phyloP scores from a whole-genome alignment of 2,888 invertebrate species.

The Dugesia japonica region DNA sequence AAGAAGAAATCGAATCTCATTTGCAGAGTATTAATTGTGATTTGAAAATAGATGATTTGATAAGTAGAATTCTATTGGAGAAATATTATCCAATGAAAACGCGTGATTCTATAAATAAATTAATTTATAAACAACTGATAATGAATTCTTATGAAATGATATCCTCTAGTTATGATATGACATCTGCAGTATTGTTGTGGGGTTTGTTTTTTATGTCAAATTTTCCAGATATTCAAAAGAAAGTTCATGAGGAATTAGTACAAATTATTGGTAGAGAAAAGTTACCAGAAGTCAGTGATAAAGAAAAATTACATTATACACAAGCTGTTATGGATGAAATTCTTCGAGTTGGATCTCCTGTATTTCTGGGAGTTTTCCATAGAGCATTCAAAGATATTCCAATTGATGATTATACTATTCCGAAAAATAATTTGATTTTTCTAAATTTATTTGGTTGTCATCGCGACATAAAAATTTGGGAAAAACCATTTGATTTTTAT shows the following conservation, averaged over 20 bases:
- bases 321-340: conserved; percentile 38
- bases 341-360: conserved; percentile 42
- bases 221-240: conserved; percentile 31
- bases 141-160: conserved; percentile 35
- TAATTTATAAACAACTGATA: conserved; percentile 33
- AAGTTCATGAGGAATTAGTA: conserved; percentile 34
- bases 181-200: conserved; percentile 35
- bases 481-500: too few relatives aligned
- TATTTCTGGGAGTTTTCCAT: conserved; percentile 36
- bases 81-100: not conserved
- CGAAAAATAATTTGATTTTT: too few relatives aligned
- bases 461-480: too few relatives aligned
- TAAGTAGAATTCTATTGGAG: conserved; percentile 35
- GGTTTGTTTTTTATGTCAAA: conserved; percentile 32
- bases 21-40: conserved; percentile 33
- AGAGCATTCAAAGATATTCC: too few relatives aligned
- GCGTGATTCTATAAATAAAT: not conserved
- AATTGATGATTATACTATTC: too few relatives aligned
- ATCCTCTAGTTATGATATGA: conserved; percentile 36
- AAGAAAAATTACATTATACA: conserved; percentile 34
- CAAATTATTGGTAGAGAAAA: conserved; percentile 28
- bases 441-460: too few relatives aligned
- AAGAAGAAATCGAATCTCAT: conserved; percentile 33
- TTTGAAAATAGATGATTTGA: conserved; percentile 34
- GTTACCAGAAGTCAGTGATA: conserved; percentile 31